Evolutionary conservation across 2,888 invertebrate genomes (phyloP).

Genomic region (Cataglyphis albicans): DNA sequence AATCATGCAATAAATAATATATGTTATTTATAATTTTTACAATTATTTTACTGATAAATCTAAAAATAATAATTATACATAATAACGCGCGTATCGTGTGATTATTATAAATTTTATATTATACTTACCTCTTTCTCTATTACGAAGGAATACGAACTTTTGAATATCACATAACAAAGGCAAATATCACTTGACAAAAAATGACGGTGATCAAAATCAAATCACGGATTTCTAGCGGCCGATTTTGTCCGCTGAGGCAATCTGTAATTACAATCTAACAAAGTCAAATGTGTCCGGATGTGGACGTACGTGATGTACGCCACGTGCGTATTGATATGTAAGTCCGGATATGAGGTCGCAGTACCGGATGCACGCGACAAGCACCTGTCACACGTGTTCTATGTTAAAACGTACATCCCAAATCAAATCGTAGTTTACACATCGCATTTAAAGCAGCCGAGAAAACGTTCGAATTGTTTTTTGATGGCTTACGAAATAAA

Average conservation of each 20-base stretch:
- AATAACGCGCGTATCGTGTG: neutral
- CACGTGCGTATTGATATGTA: constrained; percentile 34
- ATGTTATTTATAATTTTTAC: neutral
- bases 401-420: neutral
- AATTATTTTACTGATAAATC: neutral
- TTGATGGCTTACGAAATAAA: neutral
- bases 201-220: neutral
- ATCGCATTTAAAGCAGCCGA: neutral
- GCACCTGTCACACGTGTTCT: constrained; percentile 35
- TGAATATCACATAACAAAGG: neutral
- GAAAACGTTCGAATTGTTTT: neutral
- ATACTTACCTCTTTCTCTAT: constrained; percentile 12
- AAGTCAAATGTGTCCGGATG: constrained; percentile 51
- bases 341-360: constrained; percentile 23
- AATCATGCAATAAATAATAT: neutral
- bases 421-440: constrained; percentile 16
- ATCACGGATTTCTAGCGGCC: neutral
- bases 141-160: neutral
- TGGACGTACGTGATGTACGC: constrained; percentile 48
- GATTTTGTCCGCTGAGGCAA: neutral
- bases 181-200: neutral
- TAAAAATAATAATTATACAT: neutral
- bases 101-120: constrained; percentile 17
- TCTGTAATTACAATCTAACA: neutral
- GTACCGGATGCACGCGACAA: constrained; percentile 44